These are phyloP conservation scores for Agrypnus murinus DNA, from an alignment of 2,888 invertebrate species.

Conservation along the genomic window DNA sequence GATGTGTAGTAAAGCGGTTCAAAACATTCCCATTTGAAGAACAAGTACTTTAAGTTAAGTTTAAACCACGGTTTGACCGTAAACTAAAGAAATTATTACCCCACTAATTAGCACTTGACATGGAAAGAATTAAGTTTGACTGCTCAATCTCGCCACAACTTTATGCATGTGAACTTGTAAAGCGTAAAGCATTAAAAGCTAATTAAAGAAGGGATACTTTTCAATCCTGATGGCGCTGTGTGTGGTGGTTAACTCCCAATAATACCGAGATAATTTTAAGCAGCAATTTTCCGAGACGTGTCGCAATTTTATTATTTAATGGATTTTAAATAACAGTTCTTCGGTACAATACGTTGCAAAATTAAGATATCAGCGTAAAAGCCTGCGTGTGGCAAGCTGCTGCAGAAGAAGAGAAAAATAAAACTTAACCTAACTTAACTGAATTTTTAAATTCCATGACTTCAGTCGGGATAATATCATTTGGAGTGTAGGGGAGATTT, in stretches of 20 bases:
- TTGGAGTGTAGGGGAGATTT: not conserved
- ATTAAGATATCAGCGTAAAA: constrained; percentile 37
- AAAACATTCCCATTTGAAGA: constrained; percentile 1
- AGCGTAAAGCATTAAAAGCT: constrained; percentile 59
- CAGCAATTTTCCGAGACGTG: constrained; percentile 60
- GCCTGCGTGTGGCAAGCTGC: constrained; percentile 17
- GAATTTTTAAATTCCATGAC: not conserved
- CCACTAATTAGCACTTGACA: constrained; percentile 55
- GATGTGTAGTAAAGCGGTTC: no score
- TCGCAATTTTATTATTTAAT: constrained; percentile 60
- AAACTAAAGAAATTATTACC: constrained; percentile 50
- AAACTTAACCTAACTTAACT: not conserved
- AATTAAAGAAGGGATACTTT: constrained; percentile 56
- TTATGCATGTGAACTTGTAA: constrained; percentile 38
- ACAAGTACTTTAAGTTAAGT: not conserved
- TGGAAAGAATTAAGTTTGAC: constrained; percentile 55
- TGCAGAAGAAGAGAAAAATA: constrained; percentile 1
- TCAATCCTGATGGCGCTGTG: constrained; percentile 54
- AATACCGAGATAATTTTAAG: constrained; percentile 42
- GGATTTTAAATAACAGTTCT: constrained; percentile 61
- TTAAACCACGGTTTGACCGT: constrained; percentile 40
- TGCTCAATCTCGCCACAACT: constrained; percentile 53
- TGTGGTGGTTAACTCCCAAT: constrained; percentile 56
- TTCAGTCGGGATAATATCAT: no score
- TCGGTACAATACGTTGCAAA: constrained; percentile 38